Percentiles rank a stretch among this genome's conserved stretches.
Evolutionary conservation across 2,888 invertebrate species (phyloP).

Genomic region (Tridacna gigas): DNA sequence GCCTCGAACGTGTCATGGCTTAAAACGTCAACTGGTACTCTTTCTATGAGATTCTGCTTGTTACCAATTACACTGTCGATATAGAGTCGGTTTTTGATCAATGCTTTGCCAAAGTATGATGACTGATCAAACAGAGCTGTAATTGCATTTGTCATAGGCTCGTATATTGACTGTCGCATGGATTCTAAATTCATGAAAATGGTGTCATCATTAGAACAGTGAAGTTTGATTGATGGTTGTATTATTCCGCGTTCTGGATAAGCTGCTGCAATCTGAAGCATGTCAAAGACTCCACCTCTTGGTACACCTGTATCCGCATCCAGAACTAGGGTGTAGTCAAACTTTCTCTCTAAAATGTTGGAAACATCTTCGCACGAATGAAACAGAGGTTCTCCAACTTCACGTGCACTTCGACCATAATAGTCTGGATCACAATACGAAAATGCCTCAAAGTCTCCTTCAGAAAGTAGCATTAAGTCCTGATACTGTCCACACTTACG

Average conservation of each 20-base stretch:
- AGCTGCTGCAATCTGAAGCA: conserved; percentile 77
- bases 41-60: conserved; percentile 74
- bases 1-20: conserved; percentile 82
- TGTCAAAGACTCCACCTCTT: conserved; percentile 71
- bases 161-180: conserved; percentile 77
- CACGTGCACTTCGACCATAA: conserved; percentile 74
- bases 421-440: conserved; percentile 74
- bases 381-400: conserved; percentile 75
- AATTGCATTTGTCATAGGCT: conserved; percentile 78
- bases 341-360: conserved; percentile 75
- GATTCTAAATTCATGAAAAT: conserved; percentile 80
- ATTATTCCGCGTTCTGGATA: conserved; percentile 79
- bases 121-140: conserved; percentile 76
- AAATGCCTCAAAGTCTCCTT: conserved; percentile 76
- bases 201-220: conserved; percentile 72
- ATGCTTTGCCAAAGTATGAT: conserved; percentile 79
- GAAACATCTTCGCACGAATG: conserved; percentile 76
- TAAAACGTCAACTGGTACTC: conserved; percentile 79
- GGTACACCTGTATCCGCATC: conserved; percentile 79
- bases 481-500: conserved; percentile 81
- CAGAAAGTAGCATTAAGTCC: conserved; percentile 79
- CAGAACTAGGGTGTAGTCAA: conserved; percentile 79
- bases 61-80: conserved; percentile 78
- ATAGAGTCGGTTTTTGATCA: conserved; percentile 78
- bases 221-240: conserved; percentile 78